Evolutionary conservation across 2,113 vertebrate genomes (phyloP).

Genomic region (Alethe castanea): DNA sequence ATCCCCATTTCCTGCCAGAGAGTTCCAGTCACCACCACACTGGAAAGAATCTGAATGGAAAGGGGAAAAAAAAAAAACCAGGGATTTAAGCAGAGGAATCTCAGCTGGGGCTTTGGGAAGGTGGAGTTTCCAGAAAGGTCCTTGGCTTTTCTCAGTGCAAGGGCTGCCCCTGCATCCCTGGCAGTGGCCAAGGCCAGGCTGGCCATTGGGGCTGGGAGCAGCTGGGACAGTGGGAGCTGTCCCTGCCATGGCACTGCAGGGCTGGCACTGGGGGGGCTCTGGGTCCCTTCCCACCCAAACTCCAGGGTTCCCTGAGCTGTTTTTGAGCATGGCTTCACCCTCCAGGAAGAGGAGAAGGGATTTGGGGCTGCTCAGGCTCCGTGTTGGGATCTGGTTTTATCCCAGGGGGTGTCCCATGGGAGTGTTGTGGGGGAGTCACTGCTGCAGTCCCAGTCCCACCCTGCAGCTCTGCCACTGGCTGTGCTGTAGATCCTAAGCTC

Average conservation of each 20-base stretch:
- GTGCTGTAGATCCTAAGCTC: neutral
- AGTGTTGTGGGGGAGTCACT: neutral
- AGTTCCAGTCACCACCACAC: neutral
- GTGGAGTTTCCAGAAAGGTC: neutral
- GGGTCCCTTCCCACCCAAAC: neutral
- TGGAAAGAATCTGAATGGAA: neutral
- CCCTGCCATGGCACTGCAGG: neutral
- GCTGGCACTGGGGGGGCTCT: neutral
- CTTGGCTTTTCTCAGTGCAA: neutral
- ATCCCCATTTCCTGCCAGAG: neutral
- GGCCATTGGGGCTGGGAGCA: neutral
- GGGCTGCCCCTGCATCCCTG: neutral
- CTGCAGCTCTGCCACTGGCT: neutral
- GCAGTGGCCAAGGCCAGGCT: too few species aligned
- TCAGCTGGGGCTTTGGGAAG: neutral
- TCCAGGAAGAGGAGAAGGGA: neutral
- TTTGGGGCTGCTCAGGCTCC: rapidly evolving
- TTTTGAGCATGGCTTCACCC: neutral
- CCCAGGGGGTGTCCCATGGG: neutral
- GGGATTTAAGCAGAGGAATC: neutral
- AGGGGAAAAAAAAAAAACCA: neutral
- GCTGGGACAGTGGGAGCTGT: neutral
- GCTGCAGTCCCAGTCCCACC: neutral
- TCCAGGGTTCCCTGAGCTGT: neutral
- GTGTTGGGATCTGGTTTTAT: neutral